phyloP scores from a whole-genome alignment of 1,140 invertebrate species.

The Drosophila malerkotliana region DNA sequence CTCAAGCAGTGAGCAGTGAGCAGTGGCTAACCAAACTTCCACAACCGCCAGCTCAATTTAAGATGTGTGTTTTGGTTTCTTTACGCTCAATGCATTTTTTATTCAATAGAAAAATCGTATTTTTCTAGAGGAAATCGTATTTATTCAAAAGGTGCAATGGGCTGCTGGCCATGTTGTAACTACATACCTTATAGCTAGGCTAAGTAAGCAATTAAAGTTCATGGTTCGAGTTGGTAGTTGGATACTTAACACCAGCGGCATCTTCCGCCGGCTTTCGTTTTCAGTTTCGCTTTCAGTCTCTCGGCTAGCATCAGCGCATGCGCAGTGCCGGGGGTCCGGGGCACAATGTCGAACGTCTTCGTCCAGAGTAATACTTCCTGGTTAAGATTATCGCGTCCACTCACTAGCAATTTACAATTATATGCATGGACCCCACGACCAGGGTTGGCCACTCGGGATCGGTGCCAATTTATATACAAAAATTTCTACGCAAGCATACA shows the following conservation, averaged over 20 bases:
- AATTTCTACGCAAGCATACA: neutral
- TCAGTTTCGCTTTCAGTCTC: conserved; percentile 12
- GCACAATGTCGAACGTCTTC: conserved; percentile 1
- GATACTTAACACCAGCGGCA: conserved; percentile 74
- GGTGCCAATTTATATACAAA: conserved; percentile 4
- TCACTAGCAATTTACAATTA: neutral
- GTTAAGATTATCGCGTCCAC: neutral
- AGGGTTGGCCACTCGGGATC: neutral
- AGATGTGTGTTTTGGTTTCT: conserved; percentile 46
- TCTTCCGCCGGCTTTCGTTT: conserved; percentile 2
- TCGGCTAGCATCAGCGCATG: conserved; percentile 45
- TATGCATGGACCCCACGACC: neutral
- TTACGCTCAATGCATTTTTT: conserved; percentile 57
- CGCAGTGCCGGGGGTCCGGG: conserved; percentile 32
- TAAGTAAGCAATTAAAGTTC: conserved; percentile 16
- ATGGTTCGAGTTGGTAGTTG: conserved; percentile 35
- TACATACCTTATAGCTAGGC: conserved; percentile 72
- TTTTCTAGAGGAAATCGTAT: conserved; percentile 72
- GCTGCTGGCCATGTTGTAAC: conserved; percentile 44
- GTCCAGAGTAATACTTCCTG: conserved; percentile 1
- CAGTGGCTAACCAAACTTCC: conserved; percentile 52
- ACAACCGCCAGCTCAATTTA: conserved; percentile 67
- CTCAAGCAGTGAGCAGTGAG: conserved; percentile 8
- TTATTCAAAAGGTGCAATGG: conserved; percentile 58
- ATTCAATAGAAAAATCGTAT: conserved; percentile 77